A percentile compares a stretch with the other conserved stretches of the same genome.
Conservation (phyloP, 2,888 invertebrate species). For the Bedellia somnulentella region DNA sequence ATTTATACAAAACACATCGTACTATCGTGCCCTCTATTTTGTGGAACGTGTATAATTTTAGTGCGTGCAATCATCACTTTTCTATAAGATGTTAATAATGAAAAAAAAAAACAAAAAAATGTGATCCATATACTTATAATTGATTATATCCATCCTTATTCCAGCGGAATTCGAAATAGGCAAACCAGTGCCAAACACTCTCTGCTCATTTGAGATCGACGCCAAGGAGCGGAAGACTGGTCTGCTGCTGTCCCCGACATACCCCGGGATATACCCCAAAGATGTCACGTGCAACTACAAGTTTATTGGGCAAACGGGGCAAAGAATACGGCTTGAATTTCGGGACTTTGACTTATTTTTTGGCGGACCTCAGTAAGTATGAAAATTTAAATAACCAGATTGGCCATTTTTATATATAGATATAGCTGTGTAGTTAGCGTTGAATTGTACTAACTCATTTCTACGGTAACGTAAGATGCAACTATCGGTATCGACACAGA, state of each 20-base stretch:
- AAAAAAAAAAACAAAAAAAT: too few species aligned
- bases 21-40: too few species aligned
- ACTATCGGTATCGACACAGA: too few species aligned
- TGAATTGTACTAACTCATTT: too few species aligned
- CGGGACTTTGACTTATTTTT: slow-evolving; percentile 98
- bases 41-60: too few species aligned
- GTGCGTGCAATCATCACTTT: too few species aligned
- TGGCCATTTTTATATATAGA: not conserved
- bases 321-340: slow-evolving; percentile 93
- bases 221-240: slow-evolving; percentile 76
- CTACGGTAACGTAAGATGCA: too few species aligned
- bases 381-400: too few species aligned
- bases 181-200: slow-evolving; percentile 79
- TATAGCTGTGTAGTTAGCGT: not conserved
- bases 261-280: slow-evolving; percentile 98
- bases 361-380: slow-evolving; percentile 95
- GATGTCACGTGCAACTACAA: slow-evolving; percentile 91
- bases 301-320: slow-evolving; percentile 86
- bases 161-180: slow-evolving; percentile 92
- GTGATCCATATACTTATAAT: too few species aligned
- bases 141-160: too few species aligned
- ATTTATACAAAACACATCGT: too few species aligned
- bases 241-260: slow-evolving; percentile 92
- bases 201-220: slow-evolving; percentile 88
- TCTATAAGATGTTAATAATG: too few species aligned